Evolutionary conservation across 1,140 invertebrate genomes (phyloP), one percentile per base, ranked within the genome.

Genomic region (Caenorhabditis remanei): DNA sequence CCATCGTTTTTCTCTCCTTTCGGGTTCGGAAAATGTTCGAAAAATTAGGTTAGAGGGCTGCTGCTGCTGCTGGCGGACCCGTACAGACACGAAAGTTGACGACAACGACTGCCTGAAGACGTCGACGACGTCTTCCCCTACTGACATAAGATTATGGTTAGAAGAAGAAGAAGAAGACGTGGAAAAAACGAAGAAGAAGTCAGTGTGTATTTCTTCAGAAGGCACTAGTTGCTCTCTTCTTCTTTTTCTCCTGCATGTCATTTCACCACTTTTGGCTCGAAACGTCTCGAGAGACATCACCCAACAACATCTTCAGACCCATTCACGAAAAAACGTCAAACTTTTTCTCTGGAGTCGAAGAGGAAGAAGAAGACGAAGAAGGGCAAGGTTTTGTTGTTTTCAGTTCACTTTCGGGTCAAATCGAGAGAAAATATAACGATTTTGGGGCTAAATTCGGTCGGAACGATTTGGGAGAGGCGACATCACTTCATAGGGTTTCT

Each of bases 101-200:
- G 56, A 46, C 41, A 21, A 48, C 67, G 43, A 75, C 9, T 32
- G 32, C 13, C 24, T 46, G 67, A 75, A 24, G 67, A 75, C 67
- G 67, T 40, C 43, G 41, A 46, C 40, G 41, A 71, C 43, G 65
- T n/a, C n/a, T 79, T 79, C n/a, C 46, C 21, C 71, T 50, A 79
- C 71, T 79, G 71, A 79, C 71, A 79, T 79, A 79, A 50, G 71
- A 79, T 79, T 79, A 79, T 79, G 71, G 71, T 50, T 14, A 53
- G 50, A 53, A 53, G 50, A 53, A 53, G 50, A 50, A 50, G 50
- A 53, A 53, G 50, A 53, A 53, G 50, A 53, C 50, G 50, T 53
- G 11, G 16, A 16, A 53, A 53, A 61, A 41, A 41, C 8, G 63
- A 32, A 61, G 58, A 61, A 61, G 58, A 67, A 67, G 63, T 67